Evolutionary conservation across 2,888 invertebrate species (phyloP), one percentile per base, ranked within the genome.

Genomic region (Esperia sulphurella): DNA sequence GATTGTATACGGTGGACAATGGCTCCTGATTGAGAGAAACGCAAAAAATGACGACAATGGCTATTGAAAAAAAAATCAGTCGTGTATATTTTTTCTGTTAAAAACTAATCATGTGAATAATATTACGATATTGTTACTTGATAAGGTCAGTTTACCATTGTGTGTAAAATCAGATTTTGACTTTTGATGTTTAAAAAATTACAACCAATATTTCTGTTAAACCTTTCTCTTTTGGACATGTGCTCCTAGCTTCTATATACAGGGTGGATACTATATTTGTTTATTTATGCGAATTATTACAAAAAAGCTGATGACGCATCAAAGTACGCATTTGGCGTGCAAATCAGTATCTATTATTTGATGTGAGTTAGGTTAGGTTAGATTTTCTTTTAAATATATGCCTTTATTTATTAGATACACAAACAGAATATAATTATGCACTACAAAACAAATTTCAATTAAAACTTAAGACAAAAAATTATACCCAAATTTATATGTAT

Each of bases 1-100:
- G 61, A 72, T 71, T 73, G 69, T 68, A 56, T 52, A 21, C 45
- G 50, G 61, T 68, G 78, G 79, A 88, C 87, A 88, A 87, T 83
- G 61, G 68, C 58, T 68, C 60, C 73, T 87, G 83, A 87, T 88
- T 86, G 72, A 53, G 51, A 59, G 59, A 60, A 52, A 65, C 59
- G 73, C 65, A 79, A 83, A 79, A 79, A 81, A 21, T 41, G 38
- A 50, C 52, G 53, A 64, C 57, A 59, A 55, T 53, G 47, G 48
- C 44, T 54, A 44, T 33, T 49, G 46, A 12, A 40, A 49, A 60
- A 60, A 54, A 62, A 57, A 58, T 46, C 43, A 42, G 45, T 49
- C 49, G 45, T 38, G 49, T 49, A 48, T 49, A 50, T 38, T 45
- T 54, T 53, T 56, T 52, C 42, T 43, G 33, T 41, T 28, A 50